Evolutionary conservation across 92 coral and sea anemone genomes (phyloP).

Genomic region (Umimayanthus chanpuru): DNA sequence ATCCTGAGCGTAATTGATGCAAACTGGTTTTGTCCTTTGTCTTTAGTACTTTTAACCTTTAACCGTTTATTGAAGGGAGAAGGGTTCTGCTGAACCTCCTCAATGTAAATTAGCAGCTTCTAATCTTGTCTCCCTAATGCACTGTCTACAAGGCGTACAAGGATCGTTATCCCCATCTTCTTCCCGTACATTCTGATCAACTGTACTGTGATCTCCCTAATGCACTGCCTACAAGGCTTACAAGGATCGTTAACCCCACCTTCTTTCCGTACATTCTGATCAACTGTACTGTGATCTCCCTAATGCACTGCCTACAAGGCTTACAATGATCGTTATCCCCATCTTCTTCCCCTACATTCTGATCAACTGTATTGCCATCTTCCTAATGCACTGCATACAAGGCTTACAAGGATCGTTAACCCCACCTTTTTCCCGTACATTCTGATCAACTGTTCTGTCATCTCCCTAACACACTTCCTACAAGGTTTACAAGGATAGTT

Average conservation of each 20-base stretch:
- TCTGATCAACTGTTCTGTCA: conserved; percentile 76
- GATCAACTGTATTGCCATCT: conserved; percentile 67
- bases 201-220: conserved; percentile 59
- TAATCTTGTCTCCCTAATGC: neutral
- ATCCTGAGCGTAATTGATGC: too few species aligned
- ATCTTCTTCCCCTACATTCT: conserved; percentile 92
- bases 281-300: conserved; percentile 64
- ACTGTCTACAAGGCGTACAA: neutral
- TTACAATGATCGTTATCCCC: neutral
- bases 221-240: neutral
- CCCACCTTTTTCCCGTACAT: conserved; percentile 89
- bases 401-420: neutral
- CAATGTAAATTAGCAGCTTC: too few species aligned
- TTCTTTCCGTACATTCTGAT: conserved; percentile 88
- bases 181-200: conserved; percentile 85
- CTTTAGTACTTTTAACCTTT: too few species aligned
- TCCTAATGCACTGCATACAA: neutral
- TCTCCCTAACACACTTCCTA: neutral
- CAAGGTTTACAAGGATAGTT: neutral
- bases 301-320: neutral
- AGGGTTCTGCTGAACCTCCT: too few species aligned
- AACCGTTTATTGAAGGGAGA: too few species aligned
- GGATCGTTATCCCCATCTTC: conserved; percentile 54
- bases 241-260: conserved; percentile 44
- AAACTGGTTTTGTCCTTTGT: too few species aligned